These are phyloP conservation scores for Geotrypetes seraphini DNA, from an alignment of 2,797 vertebrate genomes.

Conservation along the genomic window DNA sequence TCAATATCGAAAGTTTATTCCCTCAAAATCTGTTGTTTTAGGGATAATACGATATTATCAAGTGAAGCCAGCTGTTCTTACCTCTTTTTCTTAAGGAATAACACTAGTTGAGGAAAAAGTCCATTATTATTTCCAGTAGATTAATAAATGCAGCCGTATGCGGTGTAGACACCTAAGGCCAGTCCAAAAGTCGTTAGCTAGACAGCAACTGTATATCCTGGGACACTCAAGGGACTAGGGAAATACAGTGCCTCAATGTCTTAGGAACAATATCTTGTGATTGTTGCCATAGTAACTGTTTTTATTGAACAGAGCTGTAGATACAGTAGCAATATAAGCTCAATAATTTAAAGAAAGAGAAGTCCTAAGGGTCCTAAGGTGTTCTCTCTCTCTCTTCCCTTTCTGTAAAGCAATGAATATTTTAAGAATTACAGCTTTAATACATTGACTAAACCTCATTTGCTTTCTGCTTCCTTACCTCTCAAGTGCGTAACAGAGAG, in stretches of 20 bases:
- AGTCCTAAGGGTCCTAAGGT: conserved; percentile 1
- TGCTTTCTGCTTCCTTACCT: background rate
- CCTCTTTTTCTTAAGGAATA: conserved; percentile 3
- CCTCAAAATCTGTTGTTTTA: too few relatives aligned
- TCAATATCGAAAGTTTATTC: too few relatives aligned
- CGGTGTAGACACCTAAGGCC: conserved; percentile 9
- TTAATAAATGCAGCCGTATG: conserved; percentile 20
- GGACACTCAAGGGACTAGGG: conserved; percentile 33
- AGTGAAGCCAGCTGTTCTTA: background rate
- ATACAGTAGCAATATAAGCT: conserved; percentile 6
- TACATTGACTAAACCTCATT: background rate
- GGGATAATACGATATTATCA: too few relatives aligned
- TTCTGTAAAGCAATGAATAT: background rate
- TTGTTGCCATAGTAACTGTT: conserved; percentile 35
- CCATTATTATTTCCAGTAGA: conserved; percentile 8
- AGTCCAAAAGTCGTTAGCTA: conserved; percentile 21
- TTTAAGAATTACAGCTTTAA: conserved; percentile 1
- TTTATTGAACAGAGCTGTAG: conserved; percentile 6
- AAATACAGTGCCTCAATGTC: conserved; percentile 24
- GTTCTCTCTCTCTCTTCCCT: too few relatives aligned
- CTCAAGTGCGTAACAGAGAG: background rate
- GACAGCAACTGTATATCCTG: conserved; percentile 20
- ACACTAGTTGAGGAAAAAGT: too few relatives aligned
- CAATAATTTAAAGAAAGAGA: conserved; percentile 11
- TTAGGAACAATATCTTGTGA: conserved; percentile 20